Evolutionary conservation across 2,797 vertebrate species (phyloP).

Genomic region (Lates japonicus): DNA sequence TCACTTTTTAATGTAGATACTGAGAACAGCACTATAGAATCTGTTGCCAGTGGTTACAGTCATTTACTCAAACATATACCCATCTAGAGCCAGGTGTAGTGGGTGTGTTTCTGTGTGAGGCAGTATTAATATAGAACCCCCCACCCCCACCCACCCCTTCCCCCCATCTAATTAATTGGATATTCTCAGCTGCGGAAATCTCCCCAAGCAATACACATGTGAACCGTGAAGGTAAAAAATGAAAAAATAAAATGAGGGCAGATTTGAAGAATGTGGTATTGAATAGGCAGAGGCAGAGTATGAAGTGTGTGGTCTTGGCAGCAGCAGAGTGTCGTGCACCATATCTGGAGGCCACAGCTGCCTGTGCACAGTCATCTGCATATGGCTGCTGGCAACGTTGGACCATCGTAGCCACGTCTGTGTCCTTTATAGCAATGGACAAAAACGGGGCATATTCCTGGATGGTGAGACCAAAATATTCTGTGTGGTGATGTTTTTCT

Average conservation of each 20-base stretch:
- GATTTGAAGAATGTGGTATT: slow-evolving; percentile 25
- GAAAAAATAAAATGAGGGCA: slow-evolving; percentile 7
- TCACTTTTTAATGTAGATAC: slow-evolving; percentile 6
- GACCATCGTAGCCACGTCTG: slow-evolving; percentile 21
- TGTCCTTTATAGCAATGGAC: slow-evolving; percentile 44
- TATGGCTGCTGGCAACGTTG: slow-evolving; percentile 59
- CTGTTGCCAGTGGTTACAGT: background rate
- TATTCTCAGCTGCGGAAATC: slow-evolving; percentile 70
- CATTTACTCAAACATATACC: slow-evolving; percentile 30
- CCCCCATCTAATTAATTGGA: slow-evolving; percentile 70
- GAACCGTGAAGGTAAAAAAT: slow-evolving; percentile 68
- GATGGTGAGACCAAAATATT: slow-evolving; percentile 53
- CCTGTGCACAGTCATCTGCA: slow-evolving; percentile 60
- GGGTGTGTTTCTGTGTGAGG: slow-evolving; percentile 50
- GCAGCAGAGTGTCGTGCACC: slow-evolving; percentile 40
- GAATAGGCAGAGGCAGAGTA: slow-evolving; percentile 28
- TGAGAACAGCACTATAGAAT: background rate
- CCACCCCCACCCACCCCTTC: slow-evolving; percentile 11
- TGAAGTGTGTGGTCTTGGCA: slow-evolving; percentile 34
- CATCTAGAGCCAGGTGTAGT: slow-evolving; percentile 47
- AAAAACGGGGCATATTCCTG: slow-evolving; percentile 28
- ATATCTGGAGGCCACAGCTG: slow-evolving; percentile 79
- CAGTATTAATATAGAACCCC: slow-evolving; percentile 57
- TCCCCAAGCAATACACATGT: slow-evolving; percentile 70
- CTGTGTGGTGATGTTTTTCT: slow-evolving; percentile 30